Percentiles rank a stretch among this genome's conserved stretches.
These are phyloP conservation scores for Dendroctonus ponderosae DNA, from an alignment of 1,140 invertebrate species.

Conservation along the genomic window DNA sequence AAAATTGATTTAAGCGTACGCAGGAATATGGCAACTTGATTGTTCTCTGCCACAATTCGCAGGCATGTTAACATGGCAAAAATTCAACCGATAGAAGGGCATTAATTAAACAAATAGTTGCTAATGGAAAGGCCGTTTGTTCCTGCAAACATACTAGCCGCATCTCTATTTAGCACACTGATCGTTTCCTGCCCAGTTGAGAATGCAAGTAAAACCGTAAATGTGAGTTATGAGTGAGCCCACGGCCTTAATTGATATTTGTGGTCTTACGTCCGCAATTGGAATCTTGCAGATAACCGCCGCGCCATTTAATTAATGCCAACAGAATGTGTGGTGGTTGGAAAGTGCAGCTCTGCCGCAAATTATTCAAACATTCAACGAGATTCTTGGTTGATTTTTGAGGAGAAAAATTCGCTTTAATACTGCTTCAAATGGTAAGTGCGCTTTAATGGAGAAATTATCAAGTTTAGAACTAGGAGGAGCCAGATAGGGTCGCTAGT, in stretches of 20 bases:
- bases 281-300: constrained; percentile 52
- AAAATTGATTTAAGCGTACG: no score
- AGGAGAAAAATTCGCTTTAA: not conserved
- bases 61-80: not conserved
- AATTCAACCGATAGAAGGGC: not conserved
- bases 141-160: not conserved
- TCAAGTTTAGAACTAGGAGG: no score
- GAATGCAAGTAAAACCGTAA: constrained; percentile 40
- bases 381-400: not conserved
- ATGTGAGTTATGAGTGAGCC: constrained; percentile 47
- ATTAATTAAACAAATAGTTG: no score
- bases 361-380: constrained; percentile 24
- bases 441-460: no score
- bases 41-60: no score
- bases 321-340: constrained; percentile 29
- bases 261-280: constrained; percentile 49
- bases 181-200: constrained; percentile 1
- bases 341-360: constrained; percentile 35
- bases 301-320: constrained; percentile 50
- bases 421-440: no score
- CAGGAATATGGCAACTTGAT: no score
- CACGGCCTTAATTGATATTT: constrained; percentile 52
- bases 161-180: not conserved
- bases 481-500: no score
- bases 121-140: no score